These are phyloP conservation scores for Apamea sordens DNA, from an alignment of 2,888 invertebrate genomes.

Conservation along the genomic window DNA sequence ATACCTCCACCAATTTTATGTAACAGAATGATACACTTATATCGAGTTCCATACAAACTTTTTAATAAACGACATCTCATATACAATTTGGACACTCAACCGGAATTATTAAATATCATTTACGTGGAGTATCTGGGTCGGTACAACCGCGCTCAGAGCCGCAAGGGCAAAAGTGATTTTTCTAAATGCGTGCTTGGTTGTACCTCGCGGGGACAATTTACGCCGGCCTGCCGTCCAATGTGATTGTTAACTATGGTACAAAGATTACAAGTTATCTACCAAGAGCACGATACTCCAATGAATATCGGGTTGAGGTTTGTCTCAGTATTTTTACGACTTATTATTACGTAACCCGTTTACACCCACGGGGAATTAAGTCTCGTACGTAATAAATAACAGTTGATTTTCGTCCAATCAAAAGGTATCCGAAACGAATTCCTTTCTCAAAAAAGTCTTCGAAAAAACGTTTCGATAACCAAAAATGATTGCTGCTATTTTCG, in stretches of 20 bases:
- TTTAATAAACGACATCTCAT: slow-evolving; percentile 58
- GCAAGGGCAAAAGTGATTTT: slow-evolving; percentile 68
- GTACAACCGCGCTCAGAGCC: slow-evolving; percentile 65
- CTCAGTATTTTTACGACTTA: slow-evolving; percentile 61
- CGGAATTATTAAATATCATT: slow-evolving; percentile 67
- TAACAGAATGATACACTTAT: slow-evolving; percentile 5
- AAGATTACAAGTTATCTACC: slow-evolving; percentile 87
- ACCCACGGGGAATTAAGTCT: slow-evolving; percentile 48
- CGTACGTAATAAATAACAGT: slow-evolving; percentile 50
- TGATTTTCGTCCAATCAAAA: slow-evolving; percentile 56
- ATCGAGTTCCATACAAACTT: slow-evolving; percentile 39
- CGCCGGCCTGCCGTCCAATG: slow-evolving; percentile 78
- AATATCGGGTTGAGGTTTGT: slow-evolving; percentile 58
- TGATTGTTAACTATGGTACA: slow-evolving; percentile 86
- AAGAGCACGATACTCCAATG: slow-evolving; percentile 78
- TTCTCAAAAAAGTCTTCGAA: slow-evolving; percentile 27
- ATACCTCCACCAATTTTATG: slow-evolving; percentile 1
- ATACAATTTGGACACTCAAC: slow-evolving; percentile 55
- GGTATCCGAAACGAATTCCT: slow-evolving; percentile 29
- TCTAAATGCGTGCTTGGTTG: slow-evolving; percentile 80
- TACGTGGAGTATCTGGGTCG: slow-evolving; percentile 65
- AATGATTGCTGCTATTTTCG: slow-evolving; percentile 44
- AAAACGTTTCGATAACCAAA: slow-evolving; percentile 23
- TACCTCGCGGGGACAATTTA: slow-evolving; percentile 87
- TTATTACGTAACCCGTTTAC: slow-evolving; percentile 67